A percentile compares a stretch with the other conserved stretches of the same genome.
phyloP scores from a whole-genome alignment of 92 coral and sea anemone genomes.

The Actinernus sp. region DNA sequence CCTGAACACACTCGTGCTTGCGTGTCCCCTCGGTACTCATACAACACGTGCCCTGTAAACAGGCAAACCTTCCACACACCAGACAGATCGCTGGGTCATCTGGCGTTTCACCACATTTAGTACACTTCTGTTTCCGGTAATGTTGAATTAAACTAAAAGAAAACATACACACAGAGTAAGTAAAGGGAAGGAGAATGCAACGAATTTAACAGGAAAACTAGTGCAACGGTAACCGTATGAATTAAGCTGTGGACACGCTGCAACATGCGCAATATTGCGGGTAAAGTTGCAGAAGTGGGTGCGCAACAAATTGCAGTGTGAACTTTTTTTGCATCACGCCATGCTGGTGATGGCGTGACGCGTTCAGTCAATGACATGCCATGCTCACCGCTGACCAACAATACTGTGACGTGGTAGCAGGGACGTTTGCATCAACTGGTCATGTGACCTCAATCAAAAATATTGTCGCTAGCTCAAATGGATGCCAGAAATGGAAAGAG shows the following conservation, averaged over 20 bases:
- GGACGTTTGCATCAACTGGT: too few species aligned
- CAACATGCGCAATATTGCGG: too few species aligned
- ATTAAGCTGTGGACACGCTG: background rate
- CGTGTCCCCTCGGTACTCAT: conserved; percentile 54
- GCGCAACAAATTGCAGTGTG: too few species aligned
- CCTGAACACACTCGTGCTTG: conserved; percentile 87
- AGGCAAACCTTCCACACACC: conserved; percentile 95
- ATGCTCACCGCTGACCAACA: too few species aligned
- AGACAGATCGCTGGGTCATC: conserved; percentile 98
- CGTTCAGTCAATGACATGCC: too few species aligned
- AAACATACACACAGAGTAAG: background rate
- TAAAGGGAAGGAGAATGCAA: background rate
- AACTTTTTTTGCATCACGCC: too few species aligned
- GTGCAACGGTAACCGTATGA: background rate
- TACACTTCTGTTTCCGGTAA: conserved; percentile 91
- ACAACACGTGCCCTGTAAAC: conserved; percentile 91
- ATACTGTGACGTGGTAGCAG: too few species aligned
- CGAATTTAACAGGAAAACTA: background rate
- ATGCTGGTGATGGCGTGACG: too few species aligned
- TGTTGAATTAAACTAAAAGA: conserved; percentile 84
- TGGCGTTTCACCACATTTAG: conserved; percentile 76
- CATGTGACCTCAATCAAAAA: too few species aligned
- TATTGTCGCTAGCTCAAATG: too few species aligned
- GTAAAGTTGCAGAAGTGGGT: too few species aligned
- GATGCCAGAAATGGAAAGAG: too few species aligned